Conservation (phyloP, 37 sponge, comb jelly and placozoan species). For the Oscarella lobularis region DNA sequence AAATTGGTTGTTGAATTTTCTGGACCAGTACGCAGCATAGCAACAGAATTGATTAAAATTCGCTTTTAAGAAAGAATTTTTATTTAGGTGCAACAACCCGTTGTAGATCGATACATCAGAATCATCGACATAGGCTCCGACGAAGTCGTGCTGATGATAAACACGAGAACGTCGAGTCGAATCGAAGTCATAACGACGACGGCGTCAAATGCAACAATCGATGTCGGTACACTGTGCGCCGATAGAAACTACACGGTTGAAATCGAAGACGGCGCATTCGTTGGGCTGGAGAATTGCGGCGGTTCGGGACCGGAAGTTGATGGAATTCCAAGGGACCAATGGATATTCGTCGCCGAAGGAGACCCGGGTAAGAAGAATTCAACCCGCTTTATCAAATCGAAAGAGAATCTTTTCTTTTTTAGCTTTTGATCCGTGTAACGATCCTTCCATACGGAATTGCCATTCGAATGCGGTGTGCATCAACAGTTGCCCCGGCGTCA, state of each 20-base stretch:
- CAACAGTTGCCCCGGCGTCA: not conserved
- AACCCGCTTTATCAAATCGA: not conserved
- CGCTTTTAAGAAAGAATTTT: too few relatives aligned
- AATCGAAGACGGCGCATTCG: not conserved
- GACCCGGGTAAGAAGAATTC: not conserved
- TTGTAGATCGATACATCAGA: too few relatives aligned
- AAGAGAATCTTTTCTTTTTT: not conserved
- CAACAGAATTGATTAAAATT: too few relatives aligned
- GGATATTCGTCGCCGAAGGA: conserved; percentile 4
- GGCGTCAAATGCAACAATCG: too few relatives aligned
- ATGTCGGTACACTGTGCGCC: too few relatives aligned
- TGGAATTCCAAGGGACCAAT: not conserved
- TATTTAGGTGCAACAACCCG: too few relatives aligned
- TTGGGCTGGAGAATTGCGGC: not conserved
- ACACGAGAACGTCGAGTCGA: too few relatives aligned
- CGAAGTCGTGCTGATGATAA: too few relatives aligned
- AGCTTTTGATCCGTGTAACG: not conserved
- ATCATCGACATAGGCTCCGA: too few relatives aligned
- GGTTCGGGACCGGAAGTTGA: not conserved
- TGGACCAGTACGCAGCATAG: too few relatives aligned
- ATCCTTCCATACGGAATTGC: not conserved
- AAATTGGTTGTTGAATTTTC: too few relatives aligned
- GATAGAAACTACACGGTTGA: not conserved
- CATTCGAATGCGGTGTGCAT: not conserved
- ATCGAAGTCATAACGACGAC: too few relatives aligned